A percentile compares a stretch with the other conserved stretches of the same genome.
phyloP scores from a whole-genome alignment of 1,140 invertebrate species.

The Drosophila arizonae region DNA sequence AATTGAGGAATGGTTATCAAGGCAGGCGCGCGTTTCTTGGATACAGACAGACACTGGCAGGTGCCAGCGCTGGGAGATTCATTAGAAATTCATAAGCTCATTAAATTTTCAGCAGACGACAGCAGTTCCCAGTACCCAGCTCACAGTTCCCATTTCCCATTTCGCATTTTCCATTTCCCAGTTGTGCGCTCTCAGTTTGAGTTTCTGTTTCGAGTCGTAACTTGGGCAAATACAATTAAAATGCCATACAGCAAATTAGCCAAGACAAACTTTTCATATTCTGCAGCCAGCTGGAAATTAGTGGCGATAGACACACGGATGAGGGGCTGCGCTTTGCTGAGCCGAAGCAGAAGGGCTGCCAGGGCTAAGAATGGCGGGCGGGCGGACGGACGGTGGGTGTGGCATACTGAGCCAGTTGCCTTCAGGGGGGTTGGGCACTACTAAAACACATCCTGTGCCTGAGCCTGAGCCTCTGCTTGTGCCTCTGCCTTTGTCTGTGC shows the following conservation, averaged over 20 bases:
- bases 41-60: conserved; percentile 16
- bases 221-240: conserved; percentile 78
- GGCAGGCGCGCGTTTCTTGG: background rate
- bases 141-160: conserved; percentile 32
- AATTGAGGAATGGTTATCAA: conserved; percentile 61
- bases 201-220: conserved; percentile 20
- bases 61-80: conserved; percentile 39
- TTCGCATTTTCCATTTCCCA: background rate
- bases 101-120: conserved; percentile 72
- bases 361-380: too few species aligned
- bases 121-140: conserved; percentile 41
- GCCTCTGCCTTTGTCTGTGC: background rate
- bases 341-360: background rate
- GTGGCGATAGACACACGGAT: conserved; percentile 50
- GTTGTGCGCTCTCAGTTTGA: background rate
- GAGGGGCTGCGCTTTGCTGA: background rate
- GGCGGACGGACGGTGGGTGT: background rate
- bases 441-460: conserved; percentile 74
- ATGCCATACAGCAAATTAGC: conserved; percentile 81
- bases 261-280: conserved; percentile 81
- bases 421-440: conserved; percentile 50
- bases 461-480: background rate
- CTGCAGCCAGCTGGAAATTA: conserved; percentile 67
- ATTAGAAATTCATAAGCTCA: conserved; percentile 77
- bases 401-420: conserved; percentile 23